Evolutionary conservation across 2,888 invertebrate species (phyloP), one percentile per base, ranked within the genome.

Genomic region (Sclerodermus sp.): DNA sequence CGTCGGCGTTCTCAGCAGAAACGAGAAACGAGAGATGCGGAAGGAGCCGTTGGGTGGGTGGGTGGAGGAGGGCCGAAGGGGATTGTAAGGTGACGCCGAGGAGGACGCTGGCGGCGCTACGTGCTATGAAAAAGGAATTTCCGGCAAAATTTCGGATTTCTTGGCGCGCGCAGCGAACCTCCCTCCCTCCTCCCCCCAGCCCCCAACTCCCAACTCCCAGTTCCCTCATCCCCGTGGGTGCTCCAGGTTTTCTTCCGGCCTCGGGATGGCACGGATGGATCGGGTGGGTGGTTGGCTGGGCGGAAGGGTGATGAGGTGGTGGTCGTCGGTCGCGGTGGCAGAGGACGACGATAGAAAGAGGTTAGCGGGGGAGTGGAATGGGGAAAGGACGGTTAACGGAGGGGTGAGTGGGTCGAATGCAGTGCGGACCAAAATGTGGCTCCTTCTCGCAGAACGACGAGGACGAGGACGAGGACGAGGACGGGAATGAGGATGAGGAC

Each of bases 341-440:
- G 58, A 54, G 60, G 51, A 48, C 34, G 45, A 32, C n/a, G 46
- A 46, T 55, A 30, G 45, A 37, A 44, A 45, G 47, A 45, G 44
- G 42, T 47, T 48, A 42, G 52, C 46, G 51, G 40, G 47, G 47
- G 54, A 55, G 53, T 62, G 62, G 63, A 60, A 55, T 49, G 49
- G 60, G 53, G 56, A 60, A 23, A n/a, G 62, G 51, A 51, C 52
- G 23, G 39, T 17, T 18, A 14, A 39, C 39, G 39, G 12, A 39
- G 18, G 10, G 12, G 34, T 12, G 34, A 12, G 34, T 12, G 34
- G 61, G 57, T 60, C 54, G 59, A 57, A 49, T 56, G 55, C 57
- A 55, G 45, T 39, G 57, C 53, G 65, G 65, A 64, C 67, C 66
- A 66, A 69, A 68, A 68, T 67, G 69, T 61, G 66, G 62, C 62